Percentiles rank a stretch among this genome's conserved stretches.
phyloP scores from a whole-genome alignment of 35 echinoderm and acorn worm species.

The Patiria miniata region DNA sequence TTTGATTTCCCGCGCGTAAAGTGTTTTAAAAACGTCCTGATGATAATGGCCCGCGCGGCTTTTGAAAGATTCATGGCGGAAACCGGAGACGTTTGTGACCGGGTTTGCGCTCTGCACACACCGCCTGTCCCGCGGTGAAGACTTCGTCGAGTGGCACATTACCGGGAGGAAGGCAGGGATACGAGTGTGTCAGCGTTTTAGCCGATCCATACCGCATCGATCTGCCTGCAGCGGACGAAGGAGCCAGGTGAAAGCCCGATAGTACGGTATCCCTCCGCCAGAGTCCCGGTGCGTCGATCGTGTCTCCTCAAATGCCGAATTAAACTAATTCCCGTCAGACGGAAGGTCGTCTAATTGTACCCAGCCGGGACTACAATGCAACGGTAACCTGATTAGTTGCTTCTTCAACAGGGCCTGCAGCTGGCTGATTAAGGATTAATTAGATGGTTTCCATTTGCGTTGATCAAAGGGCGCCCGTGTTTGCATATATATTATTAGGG shows the following conservation, averaged over 20 bases:
- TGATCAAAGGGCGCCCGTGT: too few species aligned
- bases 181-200: slow-evolving; percentile 19
- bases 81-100: background rate
- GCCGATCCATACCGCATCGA: slow-evolving; percentile 1
- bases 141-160: background rate
- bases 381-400: too few species aligned
- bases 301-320: background rate
- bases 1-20: background rate
- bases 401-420: too few species aligned
- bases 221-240: background rate
- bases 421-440: too few species aligned
- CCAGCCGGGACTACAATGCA: background rate
- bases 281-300: background rate
- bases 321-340: background rate
- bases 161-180: background rate
- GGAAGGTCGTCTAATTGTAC: slow-evolving; percentile 20
- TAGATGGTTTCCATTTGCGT: too few species aligned
- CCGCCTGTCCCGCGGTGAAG: background rate
- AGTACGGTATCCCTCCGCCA: background rate
- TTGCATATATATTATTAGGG: too few species aligned
- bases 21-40: background rate
- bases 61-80: slow-evolving; percentile 10
- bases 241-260: slow-evolving; percentile 5
- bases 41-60: background rate
- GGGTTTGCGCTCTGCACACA: background rate